These are phyloP conservation scores for Alethe diademata DNA, from an alignment of 2,113 vertebrate species.

Conservation along the genomic window DNA sequence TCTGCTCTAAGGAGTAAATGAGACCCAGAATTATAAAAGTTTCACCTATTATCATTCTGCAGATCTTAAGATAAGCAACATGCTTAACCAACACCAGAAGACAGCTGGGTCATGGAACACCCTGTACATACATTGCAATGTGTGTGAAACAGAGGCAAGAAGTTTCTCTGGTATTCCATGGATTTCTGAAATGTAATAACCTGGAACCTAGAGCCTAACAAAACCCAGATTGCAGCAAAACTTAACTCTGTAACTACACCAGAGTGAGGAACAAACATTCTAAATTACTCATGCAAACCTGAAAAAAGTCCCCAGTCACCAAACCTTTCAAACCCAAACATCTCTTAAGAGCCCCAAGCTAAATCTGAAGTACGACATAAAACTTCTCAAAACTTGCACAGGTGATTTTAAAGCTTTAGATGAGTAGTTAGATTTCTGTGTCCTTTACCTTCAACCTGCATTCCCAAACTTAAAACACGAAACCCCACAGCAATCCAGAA, in stretches of 20 bases:
- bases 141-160: not conserved
- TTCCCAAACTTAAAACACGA: not conserved
- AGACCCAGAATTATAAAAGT: not conserved
- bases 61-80: not conserved
- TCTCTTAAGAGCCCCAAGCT: not conserved
- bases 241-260: not conserved
- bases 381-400: not conserved
- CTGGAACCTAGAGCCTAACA: not conserved
- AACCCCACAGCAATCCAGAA: not conserved
- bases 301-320: not conserved
- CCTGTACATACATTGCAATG: not conserved
- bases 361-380: not conserved
- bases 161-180: not conserved
- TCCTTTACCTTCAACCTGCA: not conserved
- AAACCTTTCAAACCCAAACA: not conserved
- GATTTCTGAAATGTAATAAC: not conserved
- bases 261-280: not conserved
- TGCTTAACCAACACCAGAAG: not conserved
- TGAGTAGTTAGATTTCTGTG: not conserved
- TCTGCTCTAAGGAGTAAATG: not conserved
- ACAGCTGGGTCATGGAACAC: not conserved
- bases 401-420: not conserved
- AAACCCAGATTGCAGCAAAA: fast-evolving
- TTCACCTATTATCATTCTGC: not conserved
- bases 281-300: not conserved